Conservation (phyloP, 92 coral and sea anemone species). For the Palythoa caribaeorum region DNA sequence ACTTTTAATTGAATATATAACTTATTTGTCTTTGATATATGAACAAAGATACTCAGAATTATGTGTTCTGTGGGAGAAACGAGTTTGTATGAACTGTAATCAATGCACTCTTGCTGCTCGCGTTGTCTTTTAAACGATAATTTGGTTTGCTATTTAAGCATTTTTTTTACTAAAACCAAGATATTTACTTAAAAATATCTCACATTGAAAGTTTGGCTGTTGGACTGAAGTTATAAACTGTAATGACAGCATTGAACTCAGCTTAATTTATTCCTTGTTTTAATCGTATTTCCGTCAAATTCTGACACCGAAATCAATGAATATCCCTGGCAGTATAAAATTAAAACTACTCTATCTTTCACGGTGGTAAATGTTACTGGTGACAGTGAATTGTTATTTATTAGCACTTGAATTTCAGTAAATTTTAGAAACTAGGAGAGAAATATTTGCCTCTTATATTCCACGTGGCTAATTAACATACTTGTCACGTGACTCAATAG, state of each 20-base stretch:
- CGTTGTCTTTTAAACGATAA: background rate
- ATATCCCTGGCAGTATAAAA: background rate
- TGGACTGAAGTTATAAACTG: background rate
- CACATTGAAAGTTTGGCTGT: background rate
- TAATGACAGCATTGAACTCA: background rate
- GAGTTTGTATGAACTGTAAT: background rate
- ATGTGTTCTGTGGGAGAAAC: background rate
- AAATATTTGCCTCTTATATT: background rate
- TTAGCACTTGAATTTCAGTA: background rate
- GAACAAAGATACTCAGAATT: background rate
- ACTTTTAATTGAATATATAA: background rate
- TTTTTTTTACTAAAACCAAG: background rate
- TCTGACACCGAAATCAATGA: background rate
- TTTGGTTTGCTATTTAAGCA: background rate
- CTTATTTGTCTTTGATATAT: background rate
- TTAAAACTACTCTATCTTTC: background rate
- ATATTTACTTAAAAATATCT: background rate
- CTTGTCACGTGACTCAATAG: constrained; percentile 8
- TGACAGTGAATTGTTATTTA: background rate
- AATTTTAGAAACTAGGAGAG: background rate
- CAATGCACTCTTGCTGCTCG: background rate
- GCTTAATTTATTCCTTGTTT: background rate
- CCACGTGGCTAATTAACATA: constrained; percentile 53
- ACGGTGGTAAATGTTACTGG: background rate
- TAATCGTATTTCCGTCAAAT: background rate